Conservation (phyloP, 1,140 invertebrate species). For the Anadara kagoshimensis region DNA sequence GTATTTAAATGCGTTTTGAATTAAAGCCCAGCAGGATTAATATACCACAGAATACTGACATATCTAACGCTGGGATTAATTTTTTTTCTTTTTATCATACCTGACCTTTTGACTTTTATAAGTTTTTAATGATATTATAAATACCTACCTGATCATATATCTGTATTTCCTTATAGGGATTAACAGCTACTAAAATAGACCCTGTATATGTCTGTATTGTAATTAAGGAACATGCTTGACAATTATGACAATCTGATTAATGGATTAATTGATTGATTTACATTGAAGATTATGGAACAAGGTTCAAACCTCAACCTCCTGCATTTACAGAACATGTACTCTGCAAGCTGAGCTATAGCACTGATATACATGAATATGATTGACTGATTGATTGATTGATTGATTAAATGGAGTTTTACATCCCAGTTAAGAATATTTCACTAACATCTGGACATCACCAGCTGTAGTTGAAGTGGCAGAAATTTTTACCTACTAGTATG, state of each 20-base stretch:
- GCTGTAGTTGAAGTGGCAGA: too few species aligned
- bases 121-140: slow-evolving; percentile 11
- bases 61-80: slow-evolving; percentile 87
- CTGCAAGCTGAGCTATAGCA: neutral
- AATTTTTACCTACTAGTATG: too few species aligned
- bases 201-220: slow-evolving; percentile 94
- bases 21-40: too few species aligned
- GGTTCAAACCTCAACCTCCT: neutral
- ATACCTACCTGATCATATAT: slow-evolving; percentile 85
- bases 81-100: slow-evolving; percentile 96
- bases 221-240: neutral
- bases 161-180: slow-evolving; percentile 93
- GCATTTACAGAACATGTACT: neutral
- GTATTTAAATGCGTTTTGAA: too few species aligned
- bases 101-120: slow-evolving; percentile 74
- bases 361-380: neutral
- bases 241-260: neutral
- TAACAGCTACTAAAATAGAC: slow-evolving; percentile 97
- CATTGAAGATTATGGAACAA: neutral
- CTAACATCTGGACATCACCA: too few species aligned
- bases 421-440: too few species aligned
- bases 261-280: neutral
- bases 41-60: too few species aligned
- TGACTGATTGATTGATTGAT: too few species aligned
- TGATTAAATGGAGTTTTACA: too few species aligned